phyloP scores from a whole-genome alignment of 2,888 invertebrate species.

The Trichogramma evanescens region DNA sequence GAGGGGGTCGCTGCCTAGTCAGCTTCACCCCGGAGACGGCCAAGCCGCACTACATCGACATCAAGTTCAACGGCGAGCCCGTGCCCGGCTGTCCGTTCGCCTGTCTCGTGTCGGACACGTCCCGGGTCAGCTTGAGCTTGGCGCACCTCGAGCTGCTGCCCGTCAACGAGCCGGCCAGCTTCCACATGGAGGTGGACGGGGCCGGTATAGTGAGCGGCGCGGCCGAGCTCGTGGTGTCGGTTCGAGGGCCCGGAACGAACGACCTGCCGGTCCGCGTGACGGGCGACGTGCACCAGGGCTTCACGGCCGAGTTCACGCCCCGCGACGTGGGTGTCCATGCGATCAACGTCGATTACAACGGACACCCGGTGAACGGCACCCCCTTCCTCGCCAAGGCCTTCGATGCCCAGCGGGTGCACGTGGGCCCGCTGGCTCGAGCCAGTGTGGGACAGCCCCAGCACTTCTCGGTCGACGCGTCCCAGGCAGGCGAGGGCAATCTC shows the following conservation, averaged over 20 bases:
- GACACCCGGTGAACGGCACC: constrained; percentile 80
- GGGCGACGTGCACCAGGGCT: constrained; percentile 79
- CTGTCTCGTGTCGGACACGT: constrained; percentile 75
- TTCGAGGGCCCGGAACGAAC: constrained; percentile 58
- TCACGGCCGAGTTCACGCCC: constrained; percentile 88
- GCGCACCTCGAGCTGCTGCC: constrained; percentile 77
- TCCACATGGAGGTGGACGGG: constrained; percentile 71
- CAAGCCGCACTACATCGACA: constrained; percentile 87
- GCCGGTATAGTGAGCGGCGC: constrained; percentile 44
- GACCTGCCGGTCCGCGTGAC: constrained; percentile 85
- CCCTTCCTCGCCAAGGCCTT: constrained; percentile 88
- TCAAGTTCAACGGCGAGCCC: constrained; percentile 92
- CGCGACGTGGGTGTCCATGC: constrained; percentile 88
- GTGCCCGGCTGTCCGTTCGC: constrained; percentile 87
- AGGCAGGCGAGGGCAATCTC: constrained; percentile 94
- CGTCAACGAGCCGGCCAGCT: constrained; percentile 71
- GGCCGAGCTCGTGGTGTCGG: constrained; percentile 83
- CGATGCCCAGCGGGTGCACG: constrained; percentile 81
- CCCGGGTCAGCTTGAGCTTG: constrained; percentile 66
- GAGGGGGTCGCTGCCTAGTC: constrained; percentile 88
- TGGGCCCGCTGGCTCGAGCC: constrained; percentile 73
- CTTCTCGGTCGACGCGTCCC: constrained; percentile 90
- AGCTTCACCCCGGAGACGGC: constrained; percentile 89
- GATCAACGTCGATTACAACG: constrained; percentile 85
- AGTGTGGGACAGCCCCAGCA: constrained; percentile 87